A percentile compares a stretch with the other conserved stretches of the same genome.
Evolutionary conservation across 23 tunicate genomes (phyloP).

Genomic region (Botrylloides violaceus): DNA sequence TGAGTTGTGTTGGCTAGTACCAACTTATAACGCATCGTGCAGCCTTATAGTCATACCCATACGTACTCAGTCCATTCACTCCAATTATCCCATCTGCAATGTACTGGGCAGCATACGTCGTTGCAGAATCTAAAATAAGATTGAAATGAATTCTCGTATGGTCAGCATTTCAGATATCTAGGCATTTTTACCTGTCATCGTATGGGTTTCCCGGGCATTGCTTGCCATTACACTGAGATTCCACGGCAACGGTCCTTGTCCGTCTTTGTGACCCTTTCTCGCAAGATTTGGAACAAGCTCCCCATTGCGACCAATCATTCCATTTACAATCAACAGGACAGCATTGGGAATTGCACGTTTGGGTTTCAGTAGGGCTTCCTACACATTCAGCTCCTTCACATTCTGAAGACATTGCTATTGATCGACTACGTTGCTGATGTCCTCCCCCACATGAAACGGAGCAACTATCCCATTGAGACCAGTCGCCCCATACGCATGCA

Average conservation of each 20-base stretch:
- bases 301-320: constrained; percentile 15
- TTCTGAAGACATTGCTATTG: not conserved
- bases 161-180: not conserved
- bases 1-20: too few species aligned
- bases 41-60: too few species aligned
- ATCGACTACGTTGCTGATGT: constrained; percentile 3
- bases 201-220: constrained; percentile 11
- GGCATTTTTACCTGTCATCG: not conserved
- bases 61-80: constrained; percentile 14
- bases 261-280: not conserved
- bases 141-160: not conserved
- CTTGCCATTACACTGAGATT: not conserved
- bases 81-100: constrained; percentile 30
- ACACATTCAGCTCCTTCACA: constrained; percentile 34
- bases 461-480: constrained; percentile 25
- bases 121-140: not conserved
- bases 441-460: constrained; percentile 38
- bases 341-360: constrained; percentile 32
- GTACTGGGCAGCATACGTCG: constrained; percentile 24
- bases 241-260: not conserved
- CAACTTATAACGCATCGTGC: too few species aligned
- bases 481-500: constrained; percentile 35
- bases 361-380: not conserved
- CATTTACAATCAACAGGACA: constrained; percentile 40
- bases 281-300: constrained; percentile 1